Evolutionary conservation across 1,140 invertebrate genomes (phyloP).

Genomic region (Zophobas morio): DNA sequence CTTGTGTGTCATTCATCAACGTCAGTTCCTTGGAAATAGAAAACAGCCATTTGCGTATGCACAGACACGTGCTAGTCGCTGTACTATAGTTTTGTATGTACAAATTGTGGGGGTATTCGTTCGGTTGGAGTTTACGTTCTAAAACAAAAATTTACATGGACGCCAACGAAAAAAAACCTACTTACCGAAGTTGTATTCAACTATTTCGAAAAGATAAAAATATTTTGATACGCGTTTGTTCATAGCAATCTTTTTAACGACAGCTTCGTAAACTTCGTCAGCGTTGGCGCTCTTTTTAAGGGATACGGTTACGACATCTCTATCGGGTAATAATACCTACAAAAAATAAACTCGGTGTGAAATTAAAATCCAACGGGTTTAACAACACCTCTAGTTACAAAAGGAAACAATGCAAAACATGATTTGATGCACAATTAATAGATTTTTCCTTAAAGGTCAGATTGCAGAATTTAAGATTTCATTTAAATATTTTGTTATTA

Average conservation of each 20-base stretch:
- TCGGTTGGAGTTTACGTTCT: constrained; percentile 94
- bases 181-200: constrained; percentile 95
- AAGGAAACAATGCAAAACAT: too few relatives aligned
- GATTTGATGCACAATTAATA: too few relatives aligned
- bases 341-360: constrained; percentile 5
- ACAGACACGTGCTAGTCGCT: constrained; percentile 96
- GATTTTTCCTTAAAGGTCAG: too few relatives aligned
- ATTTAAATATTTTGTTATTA: too few relatives aligned
- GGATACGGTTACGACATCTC: constrained; percentile 91
- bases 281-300: constrained; percentile 93
- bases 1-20: constrained; percentile 75
- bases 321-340: constrained; percentile 79
- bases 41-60: constrained; percentile 96
- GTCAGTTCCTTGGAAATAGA: constrained; percentile 81
- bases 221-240: constrained; percentile 86
- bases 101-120: constrained; percentile 96
- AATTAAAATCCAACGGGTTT: too few relatives aligned
- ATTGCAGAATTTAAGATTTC: too few relatives aligned
- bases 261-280: constrained; percentile 90
- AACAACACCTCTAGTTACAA: too few relatives aligned
- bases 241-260: constrained; percentile 90
- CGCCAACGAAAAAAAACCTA: constrained; percentile 15
- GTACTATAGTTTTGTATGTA: constrained; percentile 99
- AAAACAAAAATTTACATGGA: constrained; percentile 61
- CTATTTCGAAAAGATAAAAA: constrained; percentile 98